phyloP scores from a whole-genome alignment of 2,113 vertebrate species.

The Colius striatus region DNA sequence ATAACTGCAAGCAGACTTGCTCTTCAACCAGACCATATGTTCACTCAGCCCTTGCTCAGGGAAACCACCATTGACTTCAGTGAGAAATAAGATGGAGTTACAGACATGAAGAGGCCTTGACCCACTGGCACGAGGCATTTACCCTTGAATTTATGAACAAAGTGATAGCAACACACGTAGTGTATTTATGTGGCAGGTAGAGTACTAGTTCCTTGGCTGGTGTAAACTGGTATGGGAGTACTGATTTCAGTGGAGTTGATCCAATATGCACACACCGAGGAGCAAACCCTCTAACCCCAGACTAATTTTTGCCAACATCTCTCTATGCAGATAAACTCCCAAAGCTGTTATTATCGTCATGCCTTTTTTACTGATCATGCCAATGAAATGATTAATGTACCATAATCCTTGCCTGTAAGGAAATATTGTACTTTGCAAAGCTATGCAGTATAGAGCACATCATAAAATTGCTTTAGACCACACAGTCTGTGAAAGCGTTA shows the following conservation, averaged over 20 bases:
- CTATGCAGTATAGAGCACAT: constrained; percentile 43
- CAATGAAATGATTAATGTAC: constrained; percentile 22
- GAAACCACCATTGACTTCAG: not conserved
- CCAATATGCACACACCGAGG: not conserved
- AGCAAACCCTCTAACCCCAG: not conserved
- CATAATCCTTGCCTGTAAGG: constrained; percentile 28
- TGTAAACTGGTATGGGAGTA: not conserved
- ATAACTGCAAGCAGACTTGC: not conserved
- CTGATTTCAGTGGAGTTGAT: constrained; percentile 1
- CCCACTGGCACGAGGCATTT: constrained; percentile 4
- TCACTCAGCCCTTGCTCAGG: constrained; percentile 49
- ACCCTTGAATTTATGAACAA: constrained; percentile 8
- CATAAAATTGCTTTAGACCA: constrained; percentile 47
- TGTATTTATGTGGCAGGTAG: not conserved
- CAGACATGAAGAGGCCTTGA: not conserved
- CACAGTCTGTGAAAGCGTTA: not conserved
- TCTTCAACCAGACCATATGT: not conserved
- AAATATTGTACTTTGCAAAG: constrained; percentile 6
- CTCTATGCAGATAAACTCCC: constrained; percentile 52
- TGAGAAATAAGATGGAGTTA: not conserved
- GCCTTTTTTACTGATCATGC: constrained; percentile 41
- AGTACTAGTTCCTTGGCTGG: constrained; percentile 12
- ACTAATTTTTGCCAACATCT: constrained; percentile 33
- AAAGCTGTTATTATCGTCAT: constrained; percentile 57
- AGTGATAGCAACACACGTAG: not conserved